Conservation (phyloP, 2,888 invertebrate species). For the Ditula angustiorana region DNA sequence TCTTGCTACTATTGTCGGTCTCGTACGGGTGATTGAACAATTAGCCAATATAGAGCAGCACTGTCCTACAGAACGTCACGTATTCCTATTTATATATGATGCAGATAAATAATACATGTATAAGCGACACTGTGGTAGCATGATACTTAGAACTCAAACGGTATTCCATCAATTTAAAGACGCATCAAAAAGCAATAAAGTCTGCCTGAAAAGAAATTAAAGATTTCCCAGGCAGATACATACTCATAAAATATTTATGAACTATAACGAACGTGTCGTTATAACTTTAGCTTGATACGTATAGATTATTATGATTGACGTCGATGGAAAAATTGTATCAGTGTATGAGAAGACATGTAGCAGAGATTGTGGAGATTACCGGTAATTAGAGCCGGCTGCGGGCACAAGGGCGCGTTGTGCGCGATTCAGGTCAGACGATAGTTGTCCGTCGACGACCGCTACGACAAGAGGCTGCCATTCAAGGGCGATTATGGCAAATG, state of each 20-base stretch:
- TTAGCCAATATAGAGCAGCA: constrained; percentile 34
- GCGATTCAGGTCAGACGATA: constrained; percentile 34
- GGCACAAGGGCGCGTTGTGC: constrained; percentile 56
- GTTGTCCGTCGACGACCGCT: constrained; percentile 19
- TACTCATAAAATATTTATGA: constrained; percentile 38
- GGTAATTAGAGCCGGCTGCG: constrained; percentile 56
- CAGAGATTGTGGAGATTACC: constrained; percentile 53
- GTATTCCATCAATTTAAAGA: constrained; percentile 16
- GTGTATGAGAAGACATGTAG: constrained; percentile 22
- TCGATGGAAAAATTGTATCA: constrained; percentile 32
- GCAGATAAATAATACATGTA: too few species aligned
- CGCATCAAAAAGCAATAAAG: constrained; percentile 29
- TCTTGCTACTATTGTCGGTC: constrained; percentile 35
- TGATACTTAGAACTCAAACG: constrained; percentile 6
- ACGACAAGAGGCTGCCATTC: constrained; percentile 24
- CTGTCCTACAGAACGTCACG: constrained; percentile 17
- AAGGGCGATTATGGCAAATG: constrained; percentile 20
- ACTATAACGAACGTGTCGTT: constrained; percentile 30
- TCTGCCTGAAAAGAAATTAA: constrained; percentile 28
- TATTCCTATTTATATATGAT: neutral
- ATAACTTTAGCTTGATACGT: constrained; percentile 15
- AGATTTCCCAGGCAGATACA: constrained; percentile 33
- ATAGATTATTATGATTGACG: constrained; percentile 35
- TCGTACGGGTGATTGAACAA: constrained; percentile 32
- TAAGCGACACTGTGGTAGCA: too few species aligned